Conservation (phyloP, 2,888 invertebrate species). For the Melanchra persicariae region DNA sequence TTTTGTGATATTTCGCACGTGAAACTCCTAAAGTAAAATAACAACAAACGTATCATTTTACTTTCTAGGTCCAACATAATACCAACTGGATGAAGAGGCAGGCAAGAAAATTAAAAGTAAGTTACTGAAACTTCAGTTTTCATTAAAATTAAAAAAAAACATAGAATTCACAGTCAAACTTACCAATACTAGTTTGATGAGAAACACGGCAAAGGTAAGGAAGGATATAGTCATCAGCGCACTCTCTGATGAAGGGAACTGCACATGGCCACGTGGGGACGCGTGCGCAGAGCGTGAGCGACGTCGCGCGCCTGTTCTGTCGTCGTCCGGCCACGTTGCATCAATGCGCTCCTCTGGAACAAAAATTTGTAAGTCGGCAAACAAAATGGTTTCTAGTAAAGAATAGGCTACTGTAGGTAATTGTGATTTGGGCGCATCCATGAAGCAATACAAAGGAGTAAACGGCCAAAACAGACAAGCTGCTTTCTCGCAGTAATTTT, state of each 20-base stretch:
- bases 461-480: too few species aligned
- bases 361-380: neutral
- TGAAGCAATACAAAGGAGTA: too few species aligned
- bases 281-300: slow-evolving; percentile 63
- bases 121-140: neutral
- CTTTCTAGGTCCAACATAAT: neutral
- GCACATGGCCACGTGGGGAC: slow-evolving; percentile 90
- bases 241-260: slow-evolving; percentile 95
- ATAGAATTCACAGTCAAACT: slow-evolving; percentile 67
- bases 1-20: neutral
- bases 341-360: slow-evolving; percentile 87
- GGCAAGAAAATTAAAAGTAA: neutral
- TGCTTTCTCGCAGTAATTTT: neutral
- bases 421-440: too few species aligned
- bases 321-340: slow-evolving; percentile 85
- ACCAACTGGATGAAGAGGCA: neutral
- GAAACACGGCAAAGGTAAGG: slow-evolving; percentile 95
- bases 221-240: slow-evolving; percentile 96
- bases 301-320: slow-evolving; percentile 57
- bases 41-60: neutral
- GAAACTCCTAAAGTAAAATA: neutral
- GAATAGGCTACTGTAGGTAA: neutral
- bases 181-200: slow-evolving; percentile 96
- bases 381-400: neutral
- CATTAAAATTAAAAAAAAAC: neutral